Conservation (phyloP, 2,888 invertebrate genomes). For the Aplocera efformata region DNA sequence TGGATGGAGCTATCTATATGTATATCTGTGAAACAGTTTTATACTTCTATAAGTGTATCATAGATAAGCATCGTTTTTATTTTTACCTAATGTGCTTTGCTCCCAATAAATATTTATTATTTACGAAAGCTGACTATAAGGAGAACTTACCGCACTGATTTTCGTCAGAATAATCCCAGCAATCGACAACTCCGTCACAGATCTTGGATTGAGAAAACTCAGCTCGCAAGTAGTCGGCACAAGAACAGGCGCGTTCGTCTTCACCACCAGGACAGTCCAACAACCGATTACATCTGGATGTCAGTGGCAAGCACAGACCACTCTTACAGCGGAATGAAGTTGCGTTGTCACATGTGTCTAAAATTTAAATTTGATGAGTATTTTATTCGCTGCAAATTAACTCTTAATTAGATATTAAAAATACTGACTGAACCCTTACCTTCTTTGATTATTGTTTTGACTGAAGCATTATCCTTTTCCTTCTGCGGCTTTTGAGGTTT, state of each 20-base stretch:
- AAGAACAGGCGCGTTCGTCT: constrained; percentile 86
- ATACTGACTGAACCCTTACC: constrained; percentile 34
- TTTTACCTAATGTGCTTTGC: no score
- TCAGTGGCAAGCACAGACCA: constrained; percentile 83
- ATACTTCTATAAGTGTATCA: no score
- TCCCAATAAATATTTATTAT: no score
- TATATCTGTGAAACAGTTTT: no score
- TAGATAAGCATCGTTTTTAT: no score
- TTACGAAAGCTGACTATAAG: not conserved
- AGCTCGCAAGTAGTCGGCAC: constrained; percentile 86
- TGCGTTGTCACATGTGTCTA: constrained; percentile 66
- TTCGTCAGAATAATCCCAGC: constrained; percentile 90
- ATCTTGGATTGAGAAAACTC: constrained; percentile 86
- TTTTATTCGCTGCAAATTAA: no score
- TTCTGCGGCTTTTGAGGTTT: constrained; percentile 53
- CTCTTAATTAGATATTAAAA: no score
- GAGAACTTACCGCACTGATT: constrained; percentile 84
- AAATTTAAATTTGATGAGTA: constrained; percentile 21
- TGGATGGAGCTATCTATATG: no score
- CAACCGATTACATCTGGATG: constrained; percentile 85
- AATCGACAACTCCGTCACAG: constrained; percentile 89
- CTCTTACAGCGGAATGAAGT: constrained; percentile 81
- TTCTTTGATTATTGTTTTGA: constrained; percentile 41
- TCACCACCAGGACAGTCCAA: constrained; percentile 85
- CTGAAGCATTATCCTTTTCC: constrained; percentile 41